Evolutionary conservation across 2,113 vertebrate species (phyloP).

Genomic region (Hystrix brachyura): DNA sequence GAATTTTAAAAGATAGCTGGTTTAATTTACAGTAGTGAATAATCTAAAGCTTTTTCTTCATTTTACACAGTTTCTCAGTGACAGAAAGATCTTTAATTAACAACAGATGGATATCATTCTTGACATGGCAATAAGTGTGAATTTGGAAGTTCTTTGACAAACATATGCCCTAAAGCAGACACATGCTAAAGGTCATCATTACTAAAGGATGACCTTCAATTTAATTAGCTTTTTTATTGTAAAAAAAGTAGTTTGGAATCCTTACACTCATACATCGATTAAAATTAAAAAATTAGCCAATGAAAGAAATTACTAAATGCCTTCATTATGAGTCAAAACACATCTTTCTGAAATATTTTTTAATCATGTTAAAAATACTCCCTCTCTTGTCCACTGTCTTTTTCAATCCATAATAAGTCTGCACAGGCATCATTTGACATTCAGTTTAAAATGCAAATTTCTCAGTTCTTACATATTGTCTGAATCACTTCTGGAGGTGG

Average conservation of each 20-base stretch:
- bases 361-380: background rate
- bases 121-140: constrained; percentile 60
- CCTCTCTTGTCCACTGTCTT: background rate
- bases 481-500: constrained; percentile 50
- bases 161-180: constrained; percentile 26
- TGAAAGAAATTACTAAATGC: constrained; percentile 37
- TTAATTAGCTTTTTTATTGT: constrained; percentile 40
- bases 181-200: constrained; percentile 54
- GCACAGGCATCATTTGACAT: background rate
- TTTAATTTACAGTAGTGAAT: background rate
- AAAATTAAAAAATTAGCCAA: constrained; percentile 7
- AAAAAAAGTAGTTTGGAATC: background rate
- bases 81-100: constrained; percentile 60
- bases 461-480: background rate
- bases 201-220: background rate
- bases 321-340: background rate
- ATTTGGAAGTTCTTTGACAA: constrained; percentile 59
- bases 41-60: constrained; percentile 44
- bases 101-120: constrained; percentile 7
- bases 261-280: constrained; percentile 32
- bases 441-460: constrained; percentile 37
- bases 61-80: constrained; percentile 47
- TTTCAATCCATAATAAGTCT: background rate
- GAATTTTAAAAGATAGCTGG: background rate
- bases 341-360: constrained; percentile 20